Percentiles rank a stretch among this genome's conserved stretches.
phyloP scores from a whole-genome alignment of 2,888 invertebrate species.

The Timema cristinae region DNA sequence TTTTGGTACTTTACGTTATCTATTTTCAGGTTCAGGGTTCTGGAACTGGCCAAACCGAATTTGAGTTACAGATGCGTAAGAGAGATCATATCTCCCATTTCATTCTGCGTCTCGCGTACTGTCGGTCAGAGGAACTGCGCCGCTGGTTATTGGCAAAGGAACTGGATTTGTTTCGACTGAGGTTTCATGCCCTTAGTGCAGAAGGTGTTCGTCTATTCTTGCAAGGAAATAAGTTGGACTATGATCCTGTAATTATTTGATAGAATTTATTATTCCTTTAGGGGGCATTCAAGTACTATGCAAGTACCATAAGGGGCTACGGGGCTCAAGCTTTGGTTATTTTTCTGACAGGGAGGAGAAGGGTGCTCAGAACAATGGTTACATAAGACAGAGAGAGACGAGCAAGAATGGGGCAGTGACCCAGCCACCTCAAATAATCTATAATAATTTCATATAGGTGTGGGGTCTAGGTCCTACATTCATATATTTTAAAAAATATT shows the following conservation, averaged over 20 bases:
- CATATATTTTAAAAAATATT: no score
- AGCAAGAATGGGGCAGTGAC: no score
- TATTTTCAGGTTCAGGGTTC: slow-evolving; percentile 56
- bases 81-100: slow-evolving; percentile 91
- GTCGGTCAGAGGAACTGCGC: slow-evolving; percentile 77
- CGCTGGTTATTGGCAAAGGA: slow-evolving; percentile 88
- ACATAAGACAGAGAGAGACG: no score
- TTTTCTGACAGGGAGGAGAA: no score
- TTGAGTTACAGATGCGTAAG: slow-evolving; percentile 62
- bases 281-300: no score
- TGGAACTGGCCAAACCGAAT: slow-evolving; percentile 49
- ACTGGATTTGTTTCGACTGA: slow-evolving; percentile 80
- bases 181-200: slow-evolving; percentile 61
- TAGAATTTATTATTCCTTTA: no score
- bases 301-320: no score
- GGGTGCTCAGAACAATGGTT: no score
- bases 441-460: no score
- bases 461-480: no score
- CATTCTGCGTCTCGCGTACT: slow-evolving; percentile 86
- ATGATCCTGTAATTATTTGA: slow-evolving; percentile 47
- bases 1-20: slow-evolving; percentile 45
- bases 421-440: no score
- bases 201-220: slow-evolving; percentile 65
- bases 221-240: slow-evolving; percentile 61
- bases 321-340: no score